Evolutionary conservation across 1,140 invertebrate species (phyloP).

Genomic region (Tetranychus cinnabarinus): DNA sequence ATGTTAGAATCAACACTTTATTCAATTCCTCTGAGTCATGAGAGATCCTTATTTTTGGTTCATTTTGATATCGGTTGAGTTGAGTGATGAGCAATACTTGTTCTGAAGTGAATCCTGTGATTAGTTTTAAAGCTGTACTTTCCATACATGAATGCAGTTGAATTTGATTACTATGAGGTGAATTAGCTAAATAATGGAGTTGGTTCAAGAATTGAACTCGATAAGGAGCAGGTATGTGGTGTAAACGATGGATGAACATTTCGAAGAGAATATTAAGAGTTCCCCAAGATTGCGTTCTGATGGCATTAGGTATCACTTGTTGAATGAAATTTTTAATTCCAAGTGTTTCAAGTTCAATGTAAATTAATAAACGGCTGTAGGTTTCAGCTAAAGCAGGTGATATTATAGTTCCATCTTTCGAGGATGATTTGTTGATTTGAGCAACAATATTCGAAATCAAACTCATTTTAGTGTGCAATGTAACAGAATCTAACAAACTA

Average conservation of each 20-base stretch:
- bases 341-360: constrained; percentile 86
- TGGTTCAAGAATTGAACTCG: constrained; percentile 68
- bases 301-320: constrained; percentile 64
- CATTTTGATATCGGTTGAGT: constrained; percentile 49
- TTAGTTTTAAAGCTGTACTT: constrained; percentile 67
- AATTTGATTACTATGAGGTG: constrained; percentile 77
- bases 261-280: constrained; percentile 79
- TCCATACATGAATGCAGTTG: constrained; percentile 84
- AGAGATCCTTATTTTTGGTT: constrained; percentile 59
- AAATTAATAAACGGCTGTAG: constrained; percentile 71
- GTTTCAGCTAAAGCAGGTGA: constrained; percentile 83
- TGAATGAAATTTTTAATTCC: constrained; percentile 90
- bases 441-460: not conserved
- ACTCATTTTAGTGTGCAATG: constrained; percentile 87
- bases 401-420: not conserved
- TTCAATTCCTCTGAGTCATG: constrained; percentile 86
- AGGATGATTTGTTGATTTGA: no score
- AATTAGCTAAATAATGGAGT: constrained; percentile 56
- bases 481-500: constrained; percentile 76
- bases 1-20: constrained; percentile 46
- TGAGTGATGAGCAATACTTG: constrained; percentile 30
- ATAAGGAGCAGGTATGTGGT: constrained; percentile 87
- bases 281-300: constrained; percentile 28
- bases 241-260: constrained; percentile 86
- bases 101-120: constrained; percentile 65